These are phyloP conservation scores for Clistopyga incitator DNA, from an alignment of 2,888 invertebrate genomes.

Conservation along the genomic window DNA sequence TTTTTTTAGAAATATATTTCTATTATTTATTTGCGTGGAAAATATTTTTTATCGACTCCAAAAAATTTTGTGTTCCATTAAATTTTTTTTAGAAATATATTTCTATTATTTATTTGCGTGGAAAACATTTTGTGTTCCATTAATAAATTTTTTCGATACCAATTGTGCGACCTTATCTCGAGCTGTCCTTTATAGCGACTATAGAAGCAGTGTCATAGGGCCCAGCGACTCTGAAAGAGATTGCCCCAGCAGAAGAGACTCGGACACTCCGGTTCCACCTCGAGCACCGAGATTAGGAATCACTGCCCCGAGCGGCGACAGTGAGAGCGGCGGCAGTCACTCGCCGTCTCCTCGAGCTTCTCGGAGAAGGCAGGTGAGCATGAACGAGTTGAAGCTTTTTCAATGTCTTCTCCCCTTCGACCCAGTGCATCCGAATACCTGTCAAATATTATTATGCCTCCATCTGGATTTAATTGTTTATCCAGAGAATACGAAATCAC, in stretches of 20 bases:
- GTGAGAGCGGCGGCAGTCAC: conserved; percentile 95
- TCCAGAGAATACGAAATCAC: conserved; percentile 93
- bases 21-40: too few species aligned
- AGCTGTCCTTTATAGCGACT: conserved; percentile 90
- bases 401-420: not conserved
- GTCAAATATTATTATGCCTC: conserved; percentile 36
- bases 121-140: too few species aligned
- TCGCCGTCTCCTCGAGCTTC: conserved; percentile 94
- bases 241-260: conserved; percentile 90
- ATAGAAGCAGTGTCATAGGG: conserved; percentile 95
- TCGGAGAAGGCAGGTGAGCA: conserved; percentile 89
- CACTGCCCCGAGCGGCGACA: conserved; percentile 89
- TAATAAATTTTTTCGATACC: conserved; percentile 7
- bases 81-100: too few species aligned
- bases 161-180: conserved; percentile 73
- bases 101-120: too few species aligned
- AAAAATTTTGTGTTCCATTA: too few species aligned
- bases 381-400: not conserved
- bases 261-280: conserved; percentile 85
- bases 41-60: too few species aligned
- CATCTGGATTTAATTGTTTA: conserved; percentile 79
- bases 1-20: too few species aligned
- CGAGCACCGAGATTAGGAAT: conserved; percentile 87
- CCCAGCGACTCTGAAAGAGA: conserved; percentile 96
- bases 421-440: not conserved